phyloP scores from a whole-genome alignment of 2,113 vertebrate species.

The Mus spicilegus region DNA sequence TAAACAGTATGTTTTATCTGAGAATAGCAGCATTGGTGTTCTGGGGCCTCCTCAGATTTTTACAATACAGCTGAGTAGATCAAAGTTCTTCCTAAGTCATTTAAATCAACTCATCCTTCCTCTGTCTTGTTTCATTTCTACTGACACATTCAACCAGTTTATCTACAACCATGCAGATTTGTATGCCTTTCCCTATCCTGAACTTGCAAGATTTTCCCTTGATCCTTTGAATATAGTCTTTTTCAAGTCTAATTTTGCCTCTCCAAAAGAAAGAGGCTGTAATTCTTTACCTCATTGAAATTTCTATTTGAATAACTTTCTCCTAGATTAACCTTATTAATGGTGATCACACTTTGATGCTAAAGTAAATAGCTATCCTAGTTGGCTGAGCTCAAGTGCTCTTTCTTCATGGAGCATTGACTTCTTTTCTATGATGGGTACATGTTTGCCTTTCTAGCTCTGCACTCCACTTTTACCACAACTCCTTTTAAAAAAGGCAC shows the following conservation, averaged over 20 bases:
- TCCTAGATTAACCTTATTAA: conserved; percentile 64
- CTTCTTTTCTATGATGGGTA: conserved; percentile 35
- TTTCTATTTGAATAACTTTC: conserved; percentile 66
- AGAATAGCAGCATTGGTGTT: neutral
- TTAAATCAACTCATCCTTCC: neutral
- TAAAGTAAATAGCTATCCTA: conserved; percentile 58
- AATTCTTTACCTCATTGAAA: conserved; percentile 65
- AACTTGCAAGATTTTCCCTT: neutral
- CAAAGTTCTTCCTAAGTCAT: neutral
- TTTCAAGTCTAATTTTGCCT: conserved; percentile 69
- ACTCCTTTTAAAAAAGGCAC: neutral
- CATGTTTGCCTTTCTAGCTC: neutral
- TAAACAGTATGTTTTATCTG: neutral
- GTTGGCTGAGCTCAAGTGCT: conserved; percentile 20
- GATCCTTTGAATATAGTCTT: conserved; percentile 58
- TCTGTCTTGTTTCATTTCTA: neutral
- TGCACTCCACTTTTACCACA: neutral
- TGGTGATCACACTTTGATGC: conserved; percentile 63
- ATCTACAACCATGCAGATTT: neutral
- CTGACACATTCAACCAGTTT: neutral
- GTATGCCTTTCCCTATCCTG: neutral
- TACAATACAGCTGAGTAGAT: neutral
- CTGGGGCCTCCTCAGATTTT: neutral
- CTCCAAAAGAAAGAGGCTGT: conserved; percentile 4
- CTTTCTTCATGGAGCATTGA: neutral